A percentile compares a stretch with the other conserved stretches of the same genome.
Conservation (phyloP, 2,113 vertebrate species). For the Cranoglanis bouderius region DNA sequence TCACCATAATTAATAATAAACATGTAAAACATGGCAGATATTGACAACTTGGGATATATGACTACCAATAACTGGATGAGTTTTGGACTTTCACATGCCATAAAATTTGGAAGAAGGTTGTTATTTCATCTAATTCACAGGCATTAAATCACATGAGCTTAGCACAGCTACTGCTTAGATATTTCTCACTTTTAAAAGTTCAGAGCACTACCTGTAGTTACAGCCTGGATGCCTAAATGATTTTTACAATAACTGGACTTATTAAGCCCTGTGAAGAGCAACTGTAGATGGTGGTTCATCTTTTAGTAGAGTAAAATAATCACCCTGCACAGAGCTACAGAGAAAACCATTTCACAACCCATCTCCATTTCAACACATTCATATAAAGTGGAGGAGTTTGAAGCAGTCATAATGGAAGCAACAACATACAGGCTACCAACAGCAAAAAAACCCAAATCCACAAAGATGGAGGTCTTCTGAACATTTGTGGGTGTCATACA, state of each 20-base stretch:
- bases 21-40: not conserved
- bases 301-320: not conserved
- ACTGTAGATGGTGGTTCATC: not conserved
- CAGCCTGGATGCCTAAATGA: not conserved
- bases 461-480: not conserved
- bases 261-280: not conserved
- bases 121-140: not conserved
- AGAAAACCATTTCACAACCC: conserved; percentile 10
- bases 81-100: not conserved
- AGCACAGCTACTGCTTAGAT: not conserved
- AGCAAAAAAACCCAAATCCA: conserved; percentile 1
- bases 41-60: not conserved
- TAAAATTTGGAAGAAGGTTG: not conserved
- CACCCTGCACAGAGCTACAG: not conserved
- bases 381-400: not conserved
- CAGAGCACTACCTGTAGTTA: not conserved
- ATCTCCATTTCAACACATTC: not conserved
- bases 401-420: not conserved
- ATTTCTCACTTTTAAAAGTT: not conserved
- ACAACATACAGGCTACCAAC: not conserved
- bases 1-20: not conserved
- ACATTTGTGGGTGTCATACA: not conserved
- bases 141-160: not conserved
- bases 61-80: not conserved
- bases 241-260: not conserved